Evolutionary conservation across 2,113 vertebrate genomes (phyloP).

Genomic region (Oceanites oceanicus): DNA sequence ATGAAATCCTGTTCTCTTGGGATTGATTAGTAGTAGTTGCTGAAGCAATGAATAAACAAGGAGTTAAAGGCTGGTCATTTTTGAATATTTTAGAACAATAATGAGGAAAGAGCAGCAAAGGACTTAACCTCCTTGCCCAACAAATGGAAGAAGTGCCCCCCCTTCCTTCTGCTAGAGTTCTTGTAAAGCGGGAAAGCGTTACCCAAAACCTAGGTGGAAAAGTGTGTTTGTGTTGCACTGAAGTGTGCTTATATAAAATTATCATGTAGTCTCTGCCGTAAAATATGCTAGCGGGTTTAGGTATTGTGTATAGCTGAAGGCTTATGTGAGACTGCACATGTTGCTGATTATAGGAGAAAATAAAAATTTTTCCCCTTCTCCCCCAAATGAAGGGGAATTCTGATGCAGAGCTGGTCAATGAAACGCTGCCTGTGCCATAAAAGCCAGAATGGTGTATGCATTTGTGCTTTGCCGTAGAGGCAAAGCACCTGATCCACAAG

Average conservation of each 20-base stretch:
- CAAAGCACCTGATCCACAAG: slow-evolving; percentile 63
- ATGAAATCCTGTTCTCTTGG: background rate
- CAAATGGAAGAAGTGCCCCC: background rate
- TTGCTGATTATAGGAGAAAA: background rate
- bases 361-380: background rate
- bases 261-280: background rate
- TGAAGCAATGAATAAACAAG: background rate
- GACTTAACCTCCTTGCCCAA: background rate
- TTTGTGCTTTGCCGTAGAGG: slow-evolving; percentile 29
- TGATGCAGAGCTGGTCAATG: background rate
- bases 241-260: background rate
- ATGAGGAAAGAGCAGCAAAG: background rate
- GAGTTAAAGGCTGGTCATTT: background rate
- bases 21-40: background rate
- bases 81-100: background rate
- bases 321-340: background rate
- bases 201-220: background rate
- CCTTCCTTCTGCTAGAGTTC: background rate
- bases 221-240: background rate
- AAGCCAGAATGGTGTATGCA: slow-evolving; percentile 4
- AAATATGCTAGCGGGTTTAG: background rate
- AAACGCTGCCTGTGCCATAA: slow-evolving; percentile 21
- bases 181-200: accelerated
- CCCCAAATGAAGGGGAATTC: background rate
- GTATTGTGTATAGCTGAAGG: background rate